Evolutionary conservation across 2,888 invertebrate species (phyloP).

Genomic region (Pegoplata infirma): DNA sequence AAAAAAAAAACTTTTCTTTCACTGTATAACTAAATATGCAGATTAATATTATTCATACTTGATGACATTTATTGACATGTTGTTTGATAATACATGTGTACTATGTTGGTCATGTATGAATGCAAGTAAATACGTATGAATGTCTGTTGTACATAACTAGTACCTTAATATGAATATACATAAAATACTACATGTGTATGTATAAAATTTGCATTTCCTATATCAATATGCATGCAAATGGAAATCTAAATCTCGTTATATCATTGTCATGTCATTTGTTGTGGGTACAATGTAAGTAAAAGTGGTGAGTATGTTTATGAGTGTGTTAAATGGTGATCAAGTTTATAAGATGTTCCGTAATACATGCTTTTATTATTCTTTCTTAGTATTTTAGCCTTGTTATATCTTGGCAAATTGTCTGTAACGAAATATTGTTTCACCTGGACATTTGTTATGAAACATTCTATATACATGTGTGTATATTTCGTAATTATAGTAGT

Average conservation of each 20-base stretch:
- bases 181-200: not conserved
- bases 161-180: not conserved
- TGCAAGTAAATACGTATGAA: not conserved
- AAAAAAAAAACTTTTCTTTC: no score
- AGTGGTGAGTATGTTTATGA: not conserved
- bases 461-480: no score
- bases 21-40: not conserved
- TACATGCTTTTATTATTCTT: no score
- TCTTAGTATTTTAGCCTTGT: no score
- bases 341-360: no score
- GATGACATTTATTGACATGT: slow-evolving; percentile 36
- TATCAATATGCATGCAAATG: slow-evolving; percentile 23
- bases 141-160: no score
- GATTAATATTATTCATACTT: slow-evolving; percentile 29
- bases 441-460: no score
- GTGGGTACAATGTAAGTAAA: not conserved
- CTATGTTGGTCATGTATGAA: not conserved
- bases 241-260: slow-evolving; percentile 8
- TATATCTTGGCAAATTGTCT: no score
- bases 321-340: no score
- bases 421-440: no score
- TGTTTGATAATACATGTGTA: slow-evolving; percentile 12
- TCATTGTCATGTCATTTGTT: slow-evolving; percentile 17
- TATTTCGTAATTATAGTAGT: slow-evolving; percentile 9
- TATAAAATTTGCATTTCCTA: slow-evolving; percentile 24